phyloP scores from a whole-genome alignment of 2,888 invertebrate species.

The Tipula helvola region DNA sequence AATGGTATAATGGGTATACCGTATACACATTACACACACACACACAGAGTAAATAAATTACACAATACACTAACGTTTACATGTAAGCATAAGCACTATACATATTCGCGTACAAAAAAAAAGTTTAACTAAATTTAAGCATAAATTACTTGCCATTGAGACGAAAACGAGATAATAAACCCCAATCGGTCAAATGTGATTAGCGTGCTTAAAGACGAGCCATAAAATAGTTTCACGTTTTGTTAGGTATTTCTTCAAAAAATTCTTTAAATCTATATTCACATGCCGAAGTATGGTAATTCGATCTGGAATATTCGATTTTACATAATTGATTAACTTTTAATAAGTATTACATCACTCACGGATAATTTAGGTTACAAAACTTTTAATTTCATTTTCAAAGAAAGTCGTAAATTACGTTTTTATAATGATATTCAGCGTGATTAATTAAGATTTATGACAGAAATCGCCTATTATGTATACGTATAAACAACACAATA shows the following conservation, averaged over 20 bases:
- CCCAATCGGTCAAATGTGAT: neutral
- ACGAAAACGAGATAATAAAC: neutral
- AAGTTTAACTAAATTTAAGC: neutral
- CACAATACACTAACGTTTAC: neutral
- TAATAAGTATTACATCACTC: neutral
- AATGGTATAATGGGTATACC: neutral
- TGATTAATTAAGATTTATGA: neutral
- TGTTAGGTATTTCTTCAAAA: neutral
- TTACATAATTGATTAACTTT: too few relatives aligned
- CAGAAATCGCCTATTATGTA: neutral
- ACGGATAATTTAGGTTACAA: neutral
- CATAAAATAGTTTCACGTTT: neutral
- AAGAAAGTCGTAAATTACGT: neutral
- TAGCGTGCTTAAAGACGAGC: too few relatives aligned
- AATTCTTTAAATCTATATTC: too few relatives aligned
- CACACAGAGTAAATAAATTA: neutral
- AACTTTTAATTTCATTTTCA: neutral
- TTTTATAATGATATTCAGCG: neutral
- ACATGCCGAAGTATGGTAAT: too few relatives aligned
- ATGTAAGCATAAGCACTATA: neutral
- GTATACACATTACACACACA: neutral
- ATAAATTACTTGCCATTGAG: neutral
- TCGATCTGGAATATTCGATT: too few relatives aligned
- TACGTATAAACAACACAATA: neutral
- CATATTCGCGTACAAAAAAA: neutral